Conservation (phyloP, 92 coral and sea anemone species). For the Micromussa lordhowensis region DNA sequence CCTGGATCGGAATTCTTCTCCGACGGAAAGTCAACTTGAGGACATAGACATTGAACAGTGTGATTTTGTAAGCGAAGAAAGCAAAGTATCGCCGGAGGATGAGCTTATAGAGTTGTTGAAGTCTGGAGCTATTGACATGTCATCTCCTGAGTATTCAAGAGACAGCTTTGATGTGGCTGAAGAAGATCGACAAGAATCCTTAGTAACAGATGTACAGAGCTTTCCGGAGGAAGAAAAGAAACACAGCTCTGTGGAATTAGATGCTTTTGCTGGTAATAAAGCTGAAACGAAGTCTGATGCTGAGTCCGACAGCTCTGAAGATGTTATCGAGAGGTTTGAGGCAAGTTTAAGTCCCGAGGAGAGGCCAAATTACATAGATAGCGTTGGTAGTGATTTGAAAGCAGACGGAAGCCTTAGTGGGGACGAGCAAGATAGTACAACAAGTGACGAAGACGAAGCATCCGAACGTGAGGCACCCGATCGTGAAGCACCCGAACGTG, state of each 20-base stretch:
- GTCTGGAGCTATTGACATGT: slow-evolving; percentile 22
- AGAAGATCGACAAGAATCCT: neutral
- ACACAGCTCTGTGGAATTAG: neutral
- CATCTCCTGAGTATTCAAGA: slow-evolving; percentile 38
- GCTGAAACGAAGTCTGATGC: slow-evolving; percentile 5
- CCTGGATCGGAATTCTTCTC: slow-evolving; percentile 47
- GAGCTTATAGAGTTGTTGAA: slow-evolving; percentile 82
- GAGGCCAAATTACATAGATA: neutral
- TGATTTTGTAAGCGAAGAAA: slow-evolving; percentile 79
- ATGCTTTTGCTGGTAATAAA: neutral
- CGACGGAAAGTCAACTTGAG: slow-evolving; percentile 74
- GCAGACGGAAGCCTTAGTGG: neutral
- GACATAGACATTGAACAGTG: slow-evolving; percentile 88
- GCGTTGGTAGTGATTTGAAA: neutral
- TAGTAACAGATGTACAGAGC: neutral
- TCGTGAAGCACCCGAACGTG: neutral
- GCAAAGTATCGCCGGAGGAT: slow-evolving; percentile 70
- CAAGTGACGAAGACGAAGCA: neutral
- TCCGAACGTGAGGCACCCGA: neutral
- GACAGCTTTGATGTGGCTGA: slow-evolving; percentile 21
- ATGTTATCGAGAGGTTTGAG: slow-evolving; percentile 48
- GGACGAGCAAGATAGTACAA: neutral
- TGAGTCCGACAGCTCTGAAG: slow-evolving; percentile 41
- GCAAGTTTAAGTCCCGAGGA: slow-evolving; percentile 13
- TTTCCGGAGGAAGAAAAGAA: neutral